Conservation (phyloP, 2,113 vertebrate genomes). For the Engystomops pustulosus region DNA sequence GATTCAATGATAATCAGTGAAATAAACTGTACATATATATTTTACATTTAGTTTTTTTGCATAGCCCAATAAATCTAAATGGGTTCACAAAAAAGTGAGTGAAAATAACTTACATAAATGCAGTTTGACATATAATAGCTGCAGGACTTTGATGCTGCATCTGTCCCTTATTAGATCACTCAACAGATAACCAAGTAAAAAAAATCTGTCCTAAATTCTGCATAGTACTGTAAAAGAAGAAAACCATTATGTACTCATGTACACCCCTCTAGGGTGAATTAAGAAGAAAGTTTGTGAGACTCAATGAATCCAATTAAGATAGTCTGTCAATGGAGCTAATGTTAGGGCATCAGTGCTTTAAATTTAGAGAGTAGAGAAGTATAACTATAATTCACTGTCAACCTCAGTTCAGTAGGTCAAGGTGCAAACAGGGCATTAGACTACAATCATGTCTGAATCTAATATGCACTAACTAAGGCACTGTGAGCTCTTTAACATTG, state of each 20-base stretch:
- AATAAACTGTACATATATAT: slow-evolving; percentile 40
- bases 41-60: neutral
- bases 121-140: slow-evolving; percentile 77
- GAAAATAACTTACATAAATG: slow-evolving; percentile 74
- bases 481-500: neutral
- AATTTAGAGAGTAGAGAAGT: slow-evolving; percentile 53
- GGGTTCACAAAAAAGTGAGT: slow-evolving; percentile 69
- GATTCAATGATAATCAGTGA: slow-evolving; percentile 49
- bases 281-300: slow-evolving; percentile 70
- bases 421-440: slow-evolving; percentile 59
- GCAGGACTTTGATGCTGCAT: slow-evolving; percentile 71
- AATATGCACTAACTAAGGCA: neutral
- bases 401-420: slow-evolving; percentile 78
- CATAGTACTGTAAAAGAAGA: slow-evolving; percentile 64
- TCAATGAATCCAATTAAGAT: slow-evolving; percentile 67
- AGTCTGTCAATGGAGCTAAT: slow-evolving; percentile 67
- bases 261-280: slow-evolving; percentile 73
- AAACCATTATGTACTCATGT: slow-evolving; percentile 67
- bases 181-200: slow-evolving; percentile 78
- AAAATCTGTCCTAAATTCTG: slow-evolving; percentile 76
- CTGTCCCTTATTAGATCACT: slow-evolving; percentile 74
- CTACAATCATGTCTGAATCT: slow-evolving; percentile 37
- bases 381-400: slow-evolving; percentile 69
- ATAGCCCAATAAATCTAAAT: slow-evolving; percentile 67
- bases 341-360: slow-evolving; percentile 63